A percentile compares a stretch with the other conserved stretches of the same genome.
These are phyloP conservation scores for Prunella fulvescens DNA, from an alignment of 2,113 vertebrate genomes.

Conservation along the genomic window DNA sequence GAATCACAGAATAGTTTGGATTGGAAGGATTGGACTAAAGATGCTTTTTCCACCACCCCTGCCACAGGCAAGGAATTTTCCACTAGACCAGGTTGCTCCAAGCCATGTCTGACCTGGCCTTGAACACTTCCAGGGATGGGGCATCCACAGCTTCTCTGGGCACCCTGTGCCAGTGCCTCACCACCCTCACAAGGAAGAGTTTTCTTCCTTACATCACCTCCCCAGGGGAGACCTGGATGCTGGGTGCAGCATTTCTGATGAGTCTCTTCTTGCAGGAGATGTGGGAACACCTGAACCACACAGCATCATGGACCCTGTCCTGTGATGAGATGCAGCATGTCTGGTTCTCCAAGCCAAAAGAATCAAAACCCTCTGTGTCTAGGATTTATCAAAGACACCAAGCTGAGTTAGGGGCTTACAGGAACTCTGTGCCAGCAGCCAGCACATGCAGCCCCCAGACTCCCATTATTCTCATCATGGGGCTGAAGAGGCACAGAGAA, in stretches of 20 bases:
- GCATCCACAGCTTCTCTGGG: not conserved
- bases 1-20: not conserved
- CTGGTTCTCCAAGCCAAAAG: not conserved
- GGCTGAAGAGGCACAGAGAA: not conserved
- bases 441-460: not conserved
- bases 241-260: not conserved
- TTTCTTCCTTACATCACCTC: not conserved
- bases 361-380: rapidly evolving
- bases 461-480: rapidly evolving
- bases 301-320: rapidly evolving
- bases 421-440: not conserved
- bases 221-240: not conserved
- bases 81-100: not conserved
- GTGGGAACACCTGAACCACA: rapidly evolving
- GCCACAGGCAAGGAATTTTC: not conserved
- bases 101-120: not conserved
- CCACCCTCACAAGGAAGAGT: not conserved
- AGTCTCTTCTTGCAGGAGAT: not conserved
- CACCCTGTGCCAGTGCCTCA: not conserved
- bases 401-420: not conserved
- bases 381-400: rapidly evolving
- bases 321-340: not conserved
- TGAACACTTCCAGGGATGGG: not conserved
- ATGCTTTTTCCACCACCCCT: not conserved
- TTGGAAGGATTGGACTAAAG: not conserved